phyloP scores from a whole-genome alignment of 2,113 vertebrate species.

The Ceyx melanurus region DNA sequence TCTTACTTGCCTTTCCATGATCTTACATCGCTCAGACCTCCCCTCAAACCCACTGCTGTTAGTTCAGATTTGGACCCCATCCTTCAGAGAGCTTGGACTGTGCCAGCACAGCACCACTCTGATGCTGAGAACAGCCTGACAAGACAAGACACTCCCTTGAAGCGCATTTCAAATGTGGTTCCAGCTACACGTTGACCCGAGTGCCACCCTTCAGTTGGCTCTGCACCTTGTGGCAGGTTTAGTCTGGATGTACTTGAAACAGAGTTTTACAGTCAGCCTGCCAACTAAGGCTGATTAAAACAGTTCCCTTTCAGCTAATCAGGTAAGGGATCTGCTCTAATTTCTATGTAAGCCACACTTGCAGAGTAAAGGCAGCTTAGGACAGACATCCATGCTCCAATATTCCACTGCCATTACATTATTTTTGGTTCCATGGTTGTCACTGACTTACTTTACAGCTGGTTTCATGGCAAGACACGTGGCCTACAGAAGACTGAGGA shows the following conservation, averaged over 20 bases:
- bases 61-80: background rate
- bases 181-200: background rate
- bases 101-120: background rate
- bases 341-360: background rate
- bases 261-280: background rate
- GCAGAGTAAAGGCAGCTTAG: background rate
- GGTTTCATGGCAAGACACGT: background rate
- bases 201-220: background rate
- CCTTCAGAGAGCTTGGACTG: background rate
- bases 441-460: background rate
- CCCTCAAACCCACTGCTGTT: background rate
- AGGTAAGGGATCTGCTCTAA: background rate
- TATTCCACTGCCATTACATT: background rate
- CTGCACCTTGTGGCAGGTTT: background rate
- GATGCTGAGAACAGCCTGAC: background rate
- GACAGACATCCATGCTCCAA: background rate
- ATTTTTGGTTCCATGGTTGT: background rate
- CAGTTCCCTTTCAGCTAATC: background rate
- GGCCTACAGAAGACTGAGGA: background rate
- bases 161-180: background rate
- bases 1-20: background rate
- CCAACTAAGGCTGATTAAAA: background rate
- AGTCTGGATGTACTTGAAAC: background rate
- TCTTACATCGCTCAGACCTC: background rate
- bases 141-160: background rate